phyloP scores from a whole-genome alignment of 2,113 vertebrate genomes.

The Bubo bubo region DNA sequence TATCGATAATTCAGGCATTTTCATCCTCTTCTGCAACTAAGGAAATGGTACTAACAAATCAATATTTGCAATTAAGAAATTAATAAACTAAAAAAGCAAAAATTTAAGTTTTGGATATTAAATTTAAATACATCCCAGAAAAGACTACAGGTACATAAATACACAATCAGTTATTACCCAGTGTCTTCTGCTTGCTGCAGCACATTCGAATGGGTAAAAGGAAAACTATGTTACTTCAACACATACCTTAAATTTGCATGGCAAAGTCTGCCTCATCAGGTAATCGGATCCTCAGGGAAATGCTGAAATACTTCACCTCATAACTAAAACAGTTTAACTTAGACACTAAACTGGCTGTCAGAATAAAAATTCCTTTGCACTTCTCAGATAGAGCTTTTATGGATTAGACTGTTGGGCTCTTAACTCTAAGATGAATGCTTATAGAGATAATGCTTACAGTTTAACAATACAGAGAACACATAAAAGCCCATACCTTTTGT shows the following conservation, averaged over 20 bases:
- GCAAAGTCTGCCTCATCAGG: neutral
- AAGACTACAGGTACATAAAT: neutral
- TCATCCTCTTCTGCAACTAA: neutral
- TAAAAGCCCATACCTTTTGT: conserved; percentile 79
- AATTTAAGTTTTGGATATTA: neutral
- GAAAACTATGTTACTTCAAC: neutral
- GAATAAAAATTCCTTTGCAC: neutral
- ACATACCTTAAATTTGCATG: neutral
- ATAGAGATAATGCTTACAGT: neutral
- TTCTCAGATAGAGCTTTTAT: neutral
- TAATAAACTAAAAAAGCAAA: neutral
- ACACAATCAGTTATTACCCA: neutral
- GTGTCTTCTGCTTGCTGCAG: neutral
- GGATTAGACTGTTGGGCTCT: neutral
- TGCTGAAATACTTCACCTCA: neutral
- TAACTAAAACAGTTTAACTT: neutral
- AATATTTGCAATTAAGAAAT: neutral
- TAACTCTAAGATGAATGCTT: neutral
- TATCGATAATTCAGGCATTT: neutral
- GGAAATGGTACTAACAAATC: neutral
- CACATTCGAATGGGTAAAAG: neutral
- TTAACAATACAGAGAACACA: neutral
- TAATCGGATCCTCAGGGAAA: neutral
- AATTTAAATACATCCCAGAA: neutral
- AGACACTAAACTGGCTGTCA: neutral